phyloP scores from a whole-genome alignment of 2,797 vertebrate genomes.

The Microctenopoma lineatum region DNA sequence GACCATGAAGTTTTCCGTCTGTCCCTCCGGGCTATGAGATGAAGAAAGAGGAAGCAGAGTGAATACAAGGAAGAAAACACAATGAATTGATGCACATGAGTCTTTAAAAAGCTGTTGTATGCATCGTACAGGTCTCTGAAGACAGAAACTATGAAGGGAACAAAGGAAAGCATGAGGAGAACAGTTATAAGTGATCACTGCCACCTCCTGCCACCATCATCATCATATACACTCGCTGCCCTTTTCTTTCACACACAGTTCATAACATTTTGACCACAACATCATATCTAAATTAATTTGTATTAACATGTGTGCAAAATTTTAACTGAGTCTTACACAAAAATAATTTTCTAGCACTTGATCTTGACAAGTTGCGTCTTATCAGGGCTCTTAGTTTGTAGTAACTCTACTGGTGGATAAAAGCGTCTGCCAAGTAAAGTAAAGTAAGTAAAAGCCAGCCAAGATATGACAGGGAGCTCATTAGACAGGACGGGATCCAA shows the following conservation, averaged over 20 bases:
- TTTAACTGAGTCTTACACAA: too few relatives aligned
- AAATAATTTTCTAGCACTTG: too few relatives aligned
- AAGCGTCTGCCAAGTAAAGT: too few relatives aligned
- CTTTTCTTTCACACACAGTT: too few relatives aligned
- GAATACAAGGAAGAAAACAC: conserved; percentile 13
- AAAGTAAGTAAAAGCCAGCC: neutral
- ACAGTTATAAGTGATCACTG: neutral
- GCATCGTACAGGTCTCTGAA: neutral
- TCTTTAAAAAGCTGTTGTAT: neutral
- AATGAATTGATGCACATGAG: conserved; percentile 25
- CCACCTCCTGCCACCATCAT: too few relatives aligned
- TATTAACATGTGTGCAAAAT: conserved; percentile 42
- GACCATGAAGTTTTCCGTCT: neutral
- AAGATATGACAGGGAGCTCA: conserved; percentile 45
- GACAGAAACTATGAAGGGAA: neutral
- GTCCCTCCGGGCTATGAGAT: conserved; percentile 17
- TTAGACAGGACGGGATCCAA: conserved; percentile 66
- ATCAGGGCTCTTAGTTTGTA: too few relatives aligned
- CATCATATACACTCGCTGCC: too few relatives aligned
- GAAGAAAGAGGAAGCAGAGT: neutral
- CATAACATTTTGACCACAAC: conserved; percentile 12
- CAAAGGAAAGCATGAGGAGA: neutral
- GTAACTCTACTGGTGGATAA: too few relatives aligned
- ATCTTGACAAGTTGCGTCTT: too few relatives aligned
- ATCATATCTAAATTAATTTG: conserved; percentile 57